phyloP scores from a whole-genome alignment of 2,797 vertebrate genomes.

The Anabacerthia variegaticeps region DNA sequence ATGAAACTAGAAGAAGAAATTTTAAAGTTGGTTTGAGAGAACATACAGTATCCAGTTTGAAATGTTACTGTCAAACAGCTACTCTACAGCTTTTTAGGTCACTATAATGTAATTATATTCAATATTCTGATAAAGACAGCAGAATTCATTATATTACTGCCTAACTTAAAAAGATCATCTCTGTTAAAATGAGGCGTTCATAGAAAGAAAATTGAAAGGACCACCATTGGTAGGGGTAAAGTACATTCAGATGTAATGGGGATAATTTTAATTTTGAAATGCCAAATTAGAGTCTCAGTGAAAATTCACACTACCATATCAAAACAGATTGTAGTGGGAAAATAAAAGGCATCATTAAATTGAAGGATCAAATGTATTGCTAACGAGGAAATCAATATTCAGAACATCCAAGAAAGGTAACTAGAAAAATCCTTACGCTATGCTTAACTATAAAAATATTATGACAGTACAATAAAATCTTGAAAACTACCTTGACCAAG shows the following conservation, averaged over 20 bases:
- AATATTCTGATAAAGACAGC: neutral
- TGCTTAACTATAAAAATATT: neutral
- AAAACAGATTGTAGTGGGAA: neutral
- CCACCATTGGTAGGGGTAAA: neutral
- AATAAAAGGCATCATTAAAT: neutral
- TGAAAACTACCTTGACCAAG: neutral
- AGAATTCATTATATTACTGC: neutral
- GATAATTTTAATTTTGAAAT: neutral
- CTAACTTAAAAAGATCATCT: neutral
- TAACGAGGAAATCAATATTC: neutral
- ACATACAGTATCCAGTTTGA: neutral
- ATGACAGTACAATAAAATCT: neutral
- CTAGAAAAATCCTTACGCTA: neutral
- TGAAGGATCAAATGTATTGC: neutral
- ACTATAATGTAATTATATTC: constrained; percentile 5
- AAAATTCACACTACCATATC: neutral
- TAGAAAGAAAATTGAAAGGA: neutral
- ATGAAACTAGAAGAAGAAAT: neutral
- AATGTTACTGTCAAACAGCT: neutral
- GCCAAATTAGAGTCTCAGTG: neutral
- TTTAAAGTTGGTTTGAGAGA: neutral
- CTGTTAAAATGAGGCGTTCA: neutral
- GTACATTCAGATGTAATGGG: neutral
- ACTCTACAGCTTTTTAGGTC: neutral
- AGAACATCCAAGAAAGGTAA: neutral